phyloP scores from a whole-genome alignment of 1,140 invertebrate species.

The Hetaerina americana region DNA sequence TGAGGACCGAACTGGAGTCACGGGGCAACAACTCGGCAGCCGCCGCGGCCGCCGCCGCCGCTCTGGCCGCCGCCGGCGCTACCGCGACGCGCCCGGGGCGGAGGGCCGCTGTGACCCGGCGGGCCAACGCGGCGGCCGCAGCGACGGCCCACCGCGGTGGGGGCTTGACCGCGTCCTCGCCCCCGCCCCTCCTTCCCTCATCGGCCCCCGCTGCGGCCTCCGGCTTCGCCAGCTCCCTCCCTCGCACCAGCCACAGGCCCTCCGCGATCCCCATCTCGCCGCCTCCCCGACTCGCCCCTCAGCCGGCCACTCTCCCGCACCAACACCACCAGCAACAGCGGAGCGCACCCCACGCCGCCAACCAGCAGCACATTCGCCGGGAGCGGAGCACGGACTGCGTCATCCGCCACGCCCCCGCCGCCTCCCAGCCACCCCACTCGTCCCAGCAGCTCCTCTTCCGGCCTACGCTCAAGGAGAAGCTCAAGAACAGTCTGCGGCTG shows the following conservation, averaged over 20 bases:
- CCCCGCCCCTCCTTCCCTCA: background rate
- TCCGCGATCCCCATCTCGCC: conserved; percentile 1
- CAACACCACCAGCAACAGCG: background rate
- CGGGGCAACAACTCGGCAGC: conserved; percentile 33
- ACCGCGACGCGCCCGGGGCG: conserved; percentile 6
- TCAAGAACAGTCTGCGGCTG: conserved; percentile 22
- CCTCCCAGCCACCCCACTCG: conserved; percentile 16
- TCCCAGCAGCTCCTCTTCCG: conserved; percentile 18
- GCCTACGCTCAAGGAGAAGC: conserved; percentile 21
- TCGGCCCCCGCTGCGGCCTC: background rate
- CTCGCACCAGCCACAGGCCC: background rate
- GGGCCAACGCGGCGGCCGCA: background rate
- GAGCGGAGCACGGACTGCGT: conserved; percentile 13
- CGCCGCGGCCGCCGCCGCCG: conserved; percentile 37
- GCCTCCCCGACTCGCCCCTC: background rate
- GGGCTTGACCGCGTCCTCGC: background rate
- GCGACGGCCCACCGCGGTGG: too few relatives aligned
- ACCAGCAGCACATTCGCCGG: background rate
- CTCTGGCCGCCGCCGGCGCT: background rate
- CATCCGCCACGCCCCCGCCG: conserved; percentile 1
- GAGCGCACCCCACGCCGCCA: background rate
- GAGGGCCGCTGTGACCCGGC: background rate
- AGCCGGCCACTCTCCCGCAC: background rate
- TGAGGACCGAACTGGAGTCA: conserved; percentile 29
- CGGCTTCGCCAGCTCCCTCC: background rate